These are phyloP conservation scores for Hestina assimilis DNA, from an alignment of 1,140 invertebrate species.

Conservation along the genomic window DNA sequence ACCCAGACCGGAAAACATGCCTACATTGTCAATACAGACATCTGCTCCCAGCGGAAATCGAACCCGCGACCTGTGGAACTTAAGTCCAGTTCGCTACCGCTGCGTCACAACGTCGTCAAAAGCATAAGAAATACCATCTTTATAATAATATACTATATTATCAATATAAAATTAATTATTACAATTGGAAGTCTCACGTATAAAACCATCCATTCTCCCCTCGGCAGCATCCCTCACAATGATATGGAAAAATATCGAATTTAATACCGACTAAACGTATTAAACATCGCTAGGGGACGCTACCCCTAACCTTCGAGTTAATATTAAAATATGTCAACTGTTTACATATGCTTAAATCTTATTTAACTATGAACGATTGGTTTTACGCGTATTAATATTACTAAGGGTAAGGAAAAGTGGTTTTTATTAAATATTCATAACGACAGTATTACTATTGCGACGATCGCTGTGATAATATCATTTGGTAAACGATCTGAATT, in stretches of 20 bases:
- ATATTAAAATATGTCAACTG: conserved; percentile 44
- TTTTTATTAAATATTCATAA: background rate
- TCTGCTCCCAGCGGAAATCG: no score
- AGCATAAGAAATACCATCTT: no score
- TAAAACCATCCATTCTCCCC: conserved; percentile 37
- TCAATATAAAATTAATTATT: background rate
- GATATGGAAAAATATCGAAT: conserved; percentile 72
- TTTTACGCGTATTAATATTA: conserved; percentile 12
- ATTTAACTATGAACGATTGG: conserved; percentile 18
- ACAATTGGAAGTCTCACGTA: conserved; percentile 20
- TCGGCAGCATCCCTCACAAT: conserved; percentile 40
- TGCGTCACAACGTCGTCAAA: no score
- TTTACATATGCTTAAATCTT: conserved; percentile 45
- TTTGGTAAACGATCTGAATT: no score
- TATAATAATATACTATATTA: no score
- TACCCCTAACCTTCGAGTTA: conserved; percentile 27
- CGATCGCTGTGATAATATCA: no score
- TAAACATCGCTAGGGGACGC: conserved; percentile 27
- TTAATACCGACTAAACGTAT: conserved; percentile 65
- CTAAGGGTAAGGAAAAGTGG: background rate
- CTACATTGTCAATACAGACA: no score
- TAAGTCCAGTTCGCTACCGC: no score
- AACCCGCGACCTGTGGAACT: no score
- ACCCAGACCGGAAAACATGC: no score
- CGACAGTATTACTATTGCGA: no score